Base-by-base conservation (phyloP, 2,888 invertebrate genomes). In the Siphlonurus alternatus region DNA sequence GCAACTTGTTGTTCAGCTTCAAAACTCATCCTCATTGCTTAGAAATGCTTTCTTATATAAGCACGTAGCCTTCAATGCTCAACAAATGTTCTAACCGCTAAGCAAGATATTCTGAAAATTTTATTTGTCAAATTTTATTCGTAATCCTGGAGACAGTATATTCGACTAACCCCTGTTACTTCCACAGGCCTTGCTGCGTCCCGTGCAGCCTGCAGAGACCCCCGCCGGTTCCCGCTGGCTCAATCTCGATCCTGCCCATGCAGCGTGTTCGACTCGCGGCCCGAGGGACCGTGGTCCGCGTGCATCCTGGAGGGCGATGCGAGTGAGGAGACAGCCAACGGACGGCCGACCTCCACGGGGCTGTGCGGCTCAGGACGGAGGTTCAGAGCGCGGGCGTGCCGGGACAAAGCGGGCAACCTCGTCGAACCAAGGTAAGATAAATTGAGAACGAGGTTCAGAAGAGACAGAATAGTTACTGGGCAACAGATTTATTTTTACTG, bases 221-320 rank as follows among this genome's bases (percentile, higher is more conserved):
- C 66, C n/a, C 59, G 51, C 19, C 24, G 51, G 24, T 68, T 73
- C n/a, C 68, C 71, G 15, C 69, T 73, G 15, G 68, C 71, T 15
- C 73, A 74, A 66, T 71, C 70, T 5, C 69, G 70, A 62, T 69
- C 71, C 15, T 75, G 74, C 63, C 74, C 74, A 0, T 74, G 74
- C 65, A 70, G 70, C 3, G 69, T 70, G 38, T 73, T 72, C 67
- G 67, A 70, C 53, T 65, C 69, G 10, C 68, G 71, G 23, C 65
- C 72, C 5, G 66, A 70, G 5, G 73, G 73, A 2, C 69, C 71
- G 15, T 75, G 75, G 75, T 73, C 74, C 2, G 69, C 70, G 25
- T 75, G 75, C 62, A 69, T 75, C 19, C 63, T 68, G 22, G 67
- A 67, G 23, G 23, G 24, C 2, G 66, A 66, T 10, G 60, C 61